Percentiles rank a stretch among this genome's conserved stretches.
These are phyloP conservation scores for Apodemus speciosus DNA, from an alignment of 2,113 vertebrate species.

Conservation along the genomic window DNA sequence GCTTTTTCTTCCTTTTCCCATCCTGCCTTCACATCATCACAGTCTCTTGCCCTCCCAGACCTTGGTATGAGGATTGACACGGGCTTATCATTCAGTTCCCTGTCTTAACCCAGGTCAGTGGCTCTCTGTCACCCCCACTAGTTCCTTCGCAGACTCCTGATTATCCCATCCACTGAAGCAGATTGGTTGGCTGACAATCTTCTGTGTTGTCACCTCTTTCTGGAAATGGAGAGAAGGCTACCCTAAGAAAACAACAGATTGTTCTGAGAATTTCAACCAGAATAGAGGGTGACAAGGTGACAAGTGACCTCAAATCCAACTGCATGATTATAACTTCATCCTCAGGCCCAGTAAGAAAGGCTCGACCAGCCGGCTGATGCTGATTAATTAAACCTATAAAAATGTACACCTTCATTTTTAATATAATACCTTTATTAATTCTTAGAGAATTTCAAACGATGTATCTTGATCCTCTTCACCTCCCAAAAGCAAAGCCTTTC, in stretches of 20 bases:
- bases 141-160: background rate
- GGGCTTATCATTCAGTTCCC: background rate
- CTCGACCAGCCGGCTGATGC: background rate
- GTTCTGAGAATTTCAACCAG: background rate
- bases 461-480: background rate
- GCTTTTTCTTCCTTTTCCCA: background rate
- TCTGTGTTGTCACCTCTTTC: background rate
- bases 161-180: background rate
- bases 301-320: background rate
- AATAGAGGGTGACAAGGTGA: background rate
- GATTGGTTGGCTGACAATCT: background rate
- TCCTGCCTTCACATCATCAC: background rate
- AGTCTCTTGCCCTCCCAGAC: background rate
- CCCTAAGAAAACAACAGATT: background rate
- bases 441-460: background rate
- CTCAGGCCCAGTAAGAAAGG: background rate
- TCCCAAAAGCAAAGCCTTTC: background rate
- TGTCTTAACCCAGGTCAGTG: background rate
- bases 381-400: background rate
- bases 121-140: background rate
- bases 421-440: background rate
- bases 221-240: background rate
- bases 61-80: background rate
- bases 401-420: background rate
- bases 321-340: background rate